Conservation (phyloP, 1,140 invertebrate species). For the Atta texana region DNA sequence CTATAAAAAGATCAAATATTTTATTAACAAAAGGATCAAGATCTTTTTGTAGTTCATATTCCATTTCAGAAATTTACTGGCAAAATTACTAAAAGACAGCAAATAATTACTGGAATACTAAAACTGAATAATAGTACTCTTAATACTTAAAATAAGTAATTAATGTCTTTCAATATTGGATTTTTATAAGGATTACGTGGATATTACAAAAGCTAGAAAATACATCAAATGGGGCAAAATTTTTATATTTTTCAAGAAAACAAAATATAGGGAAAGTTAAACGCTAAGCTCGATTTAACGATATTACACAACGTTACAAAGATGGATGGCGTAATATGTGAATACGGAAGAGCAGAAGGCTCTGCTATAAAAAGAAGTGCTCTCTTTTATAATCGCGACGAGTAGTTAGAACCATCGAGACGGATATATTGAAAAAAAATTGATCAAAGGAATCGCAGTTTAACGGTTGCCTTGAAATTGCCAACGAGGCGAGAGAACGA, state of each 20-base stretch:
- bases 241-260: background rate
- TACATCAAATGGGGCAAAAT: background rate
- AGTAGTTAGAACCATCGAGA: background rate
- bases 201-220: background rate
- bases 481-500: conserved; percentile 16
- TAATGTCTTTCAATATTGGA: no score
- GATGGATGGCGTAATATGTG: background rate
- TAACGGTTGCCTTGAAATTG: conserved; percentile 37
- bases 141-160: no score
- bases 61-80: no score
- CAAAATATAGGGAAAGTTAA: conserved; percentile 2
- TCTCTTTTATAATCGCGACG: conserved; percentile 40
- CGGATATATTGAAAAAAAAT: conserved; percentile 22
- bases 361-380: conserved; percentile 33
- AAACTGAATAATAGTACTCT: no score
- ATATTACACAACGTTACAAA: conserved; percentile 19
- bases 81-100: no score
- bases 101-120: no score
- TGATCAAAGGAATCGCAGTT: conserved; percentile 45
- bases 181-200: no score
- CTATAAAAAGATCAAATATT: background rate
- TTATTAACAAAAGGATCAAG: background rate
- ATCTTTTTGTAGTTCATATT: background rate
- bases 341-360: conserved; percentile 22
- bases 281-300: conserved; percentile 25